Base-by-base conservation (phyloP, 2,888 invertebrate genomes). In the Tyria jacobaeae region DNA sequence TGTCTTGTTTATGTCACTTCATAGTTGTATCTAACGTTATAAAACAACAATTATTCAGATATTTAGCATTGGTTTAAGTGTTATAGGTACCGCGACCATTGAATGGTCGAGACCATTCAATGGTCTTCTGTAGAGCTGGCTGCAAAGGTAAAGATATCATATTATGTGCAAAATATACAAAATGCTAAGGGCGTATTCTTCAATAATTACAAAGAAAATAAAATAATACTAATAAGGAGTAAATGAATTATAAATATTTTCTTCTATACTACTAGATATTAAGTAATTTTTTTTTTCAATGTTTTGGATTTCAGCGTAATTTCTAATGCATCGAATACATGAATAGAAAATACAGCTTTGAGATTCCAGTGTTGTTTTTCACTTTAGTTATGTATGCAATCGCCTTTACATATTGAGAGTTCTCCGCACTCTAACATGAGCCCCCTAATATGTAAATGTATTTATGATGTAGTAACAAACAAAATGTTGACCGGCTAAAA, bases 321-420 rank as follows among this genome's bases (percentile, higher is more conserved):
- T 39, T 57, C 25, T n/a, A 39, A 55, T 53, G 51, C 51, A 25
- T 48, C 39, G 66, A 62, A 73, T 73, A 71, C 50, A 71, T 71
- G 65, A 63, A 75, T 75, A 59, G 41, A 39, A 65, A 71, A 68
- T 54, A 12, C 35, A 56, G 31, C 47, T 39, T 52, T 55, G 54
- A 12, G 41, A n/a, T 52, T 52, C 39, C 59, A 24, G 14, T 65
- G 62, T 65, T 71, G 57, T 61, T 37, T 65, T 69, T 53, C 62
- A 60, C 62, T 59, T 63, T 60, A 65, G 60, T 67, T 66, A 67
- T 25, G 59, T 62, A 64, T 62, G 48, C 59, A 63, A 74, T 76
- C 76, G 72, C 62, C 72, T 76, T 76, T 41, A 25, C 64, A 59
- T 49, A 64, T 55, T 24, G 34, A 59, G 34, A 34, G 39, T 54